Conservation (phyloP, 2,113 vertebrate species). For the Pontoporia blainvillei region DNA sequence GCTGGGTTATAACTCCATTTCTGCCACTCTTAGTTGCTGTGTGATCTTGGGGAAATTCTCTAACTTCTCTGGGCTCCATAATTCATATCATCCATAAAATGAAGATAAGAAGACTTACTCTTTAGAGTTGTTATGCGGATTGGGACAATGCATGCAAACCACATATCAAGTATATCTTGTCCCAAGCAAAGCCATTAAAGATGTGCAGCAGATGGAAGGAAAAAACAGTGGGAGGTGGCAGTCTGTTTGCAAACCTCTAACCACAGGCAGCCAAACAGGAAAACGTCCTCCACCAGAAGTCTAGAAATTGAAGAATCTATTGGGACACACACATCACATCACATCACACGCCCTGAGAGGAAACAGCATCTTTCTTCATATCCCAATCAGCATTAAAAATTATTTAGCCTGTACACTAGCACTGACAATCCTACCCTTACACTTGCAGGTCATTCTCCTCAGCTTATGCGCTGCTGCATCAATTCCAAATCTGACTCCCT, state of each 20-base stretch:
- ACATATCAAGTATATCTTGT: not conserved
- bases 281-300: not conserved
- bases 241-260: not conserved
- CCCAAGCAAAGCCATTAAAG: not conserved
- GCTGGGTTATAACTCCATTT: not conserved
- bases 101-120: not conserved
- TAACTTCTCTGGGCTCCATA: not conserved
- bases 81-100: not conserved
- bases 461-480: not conserved
- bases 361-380: not conserved
- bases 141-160: not conserved
- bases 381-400: not conserved
- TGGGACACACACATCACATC: not conserved
- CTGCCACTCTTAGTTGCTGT: not conserved
- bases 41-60: not conserved
- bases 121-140: not conserved
- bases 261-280: not conserved
- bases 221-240: not conserved
- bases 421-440: not conserved
- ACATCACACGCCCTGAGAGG: not conserved
- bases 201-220: not conserved
- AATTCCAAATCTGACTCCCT: not conserved
- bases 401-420: not conserved
- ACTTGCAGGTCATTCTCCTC: not conserved
- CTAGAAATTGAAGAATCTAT: not conserved